phyloP scores from a whole-genome alignment of 2,113 vertebrate genomes.

The Taxidea taxus region DNA sequence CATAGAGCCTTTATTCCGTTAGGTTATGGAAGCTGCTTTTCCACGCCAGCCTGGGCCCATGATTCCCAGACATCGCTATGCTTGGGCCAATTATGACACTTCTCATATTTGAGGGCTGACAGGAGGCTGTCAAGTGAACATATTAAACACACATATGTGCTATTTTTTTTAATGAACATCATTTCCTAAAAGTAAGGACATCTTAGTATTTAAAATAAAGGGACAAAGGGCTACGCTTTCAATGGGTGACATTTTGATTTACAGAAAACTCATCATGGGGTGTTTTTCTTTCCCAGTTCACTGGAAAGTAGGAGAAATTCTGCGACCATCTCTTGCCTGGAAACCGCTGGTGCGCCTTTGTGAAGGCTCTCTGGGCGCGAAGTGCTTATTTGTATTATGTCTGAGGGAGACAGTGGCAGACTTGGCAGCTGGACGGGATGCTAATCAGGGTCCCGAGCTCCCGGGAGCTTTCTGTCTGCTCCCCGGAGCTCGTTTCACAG shows the following conservation, averaged over 20 bases:
- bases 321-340: neutral
- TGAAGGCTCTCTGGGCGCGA: neutral
- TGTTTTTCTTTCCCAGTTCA: neutral
- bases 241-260: constrained; percentile 13
- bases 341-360: neutral
- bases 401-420: neutral
- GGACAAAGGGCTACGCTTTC: neutral
- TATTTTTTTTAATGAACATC: neutral
- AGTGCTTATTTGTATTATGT: neutral
- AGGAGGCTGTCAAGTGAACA: neutral
- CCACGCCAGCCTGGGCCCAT: neutral
- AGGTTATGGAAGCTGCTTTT: neutral
- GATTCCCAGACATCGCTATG: neutral
- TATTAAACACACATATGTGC: neutral
- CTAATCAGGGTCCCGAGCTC: neutral
- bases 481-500: neutral
- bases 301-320: neutral
- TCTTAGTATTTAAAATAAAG: neutral
- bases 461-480: neutral
- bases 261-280: neutral
- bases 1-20: neutral
- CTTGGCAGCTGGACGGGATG: neutral
- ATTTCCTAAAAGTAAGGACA: neutral
- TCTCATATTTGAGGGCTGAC: neutral
- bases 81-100: neutral